Percentiles rank a stretch among this genome's conserved stretches.
Conservation (phyloP, 2,113 vertebrate genomes). For the Sigmodon hispidus region DNA sequence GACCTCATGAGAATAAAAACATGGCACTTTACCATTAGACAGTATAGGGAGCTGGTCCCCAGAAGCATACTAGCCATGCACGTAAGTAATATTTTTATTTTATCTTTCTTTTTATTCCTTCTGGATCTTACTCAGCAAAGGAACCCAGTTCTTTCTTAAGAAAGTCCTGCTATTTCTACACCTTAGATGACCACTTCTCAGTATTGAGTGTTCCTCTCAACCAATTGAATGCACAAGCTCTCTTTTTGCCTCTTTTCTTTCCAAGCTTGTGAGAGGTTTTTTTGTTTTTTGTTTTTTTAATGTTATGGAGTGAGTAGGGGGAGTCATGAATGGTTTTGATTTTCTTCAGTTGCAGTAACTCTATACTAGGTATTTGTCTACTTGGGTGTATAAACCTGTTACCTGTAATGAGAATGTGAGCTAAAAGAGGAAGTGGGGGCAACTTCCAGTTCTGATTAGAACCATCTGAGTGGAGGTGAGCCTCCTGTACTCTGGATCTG, state of each 20-base stretch:
- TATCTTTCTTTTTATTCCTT: not conserved
- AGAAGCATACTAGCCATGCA: constrained; percentile 99
- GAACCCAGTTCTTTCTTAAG: constrained; percentile 54
- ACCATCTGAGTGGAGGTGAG: not conserved
- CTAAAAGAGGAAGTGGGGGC: constrained; percentile 29
- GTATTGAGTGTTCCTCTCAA: constrained; percentile 75
- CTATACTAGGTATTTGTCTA: not conserved
- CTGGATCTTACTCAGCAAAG: constrained; percentile 65
- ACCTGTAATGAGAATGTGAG: not conserved
- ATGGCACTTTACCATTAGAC: constrained; percentile 99
- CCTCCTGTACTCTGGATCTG: not conserved
- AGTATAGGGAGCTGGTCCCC: constrained; percentile 98
- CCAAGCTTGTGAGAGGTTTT: constrained; percentile 5
- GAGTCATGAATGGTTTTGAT: constrained; percentile 59
- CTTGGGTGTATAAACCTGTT: constrained; percentile 44
- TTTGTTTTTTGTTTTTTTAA: constrained; percentile 45
- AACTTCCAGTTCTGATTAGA: constrained; percentile 51
- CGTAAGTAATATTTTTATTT: constrained; percentile 88
- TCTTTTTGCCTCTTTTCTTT: constrained; percentile 56
- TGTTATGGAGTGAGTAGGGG: too few relatives aligned
- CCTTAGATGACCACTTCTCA: constrained; percentile 73
- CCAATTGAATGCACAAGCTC: constrained; percentile 30
- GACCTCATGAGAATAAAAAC: constrained; percentile 99
- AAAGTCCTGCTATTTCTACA: constrained; percentile 59
- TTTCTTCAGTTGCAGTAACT: constrained; percentile 67